Base-by-base conservation (phyloP, 2,113 vertebrate genomes). In the Stomatorhinus ivindoensis region DNA sequence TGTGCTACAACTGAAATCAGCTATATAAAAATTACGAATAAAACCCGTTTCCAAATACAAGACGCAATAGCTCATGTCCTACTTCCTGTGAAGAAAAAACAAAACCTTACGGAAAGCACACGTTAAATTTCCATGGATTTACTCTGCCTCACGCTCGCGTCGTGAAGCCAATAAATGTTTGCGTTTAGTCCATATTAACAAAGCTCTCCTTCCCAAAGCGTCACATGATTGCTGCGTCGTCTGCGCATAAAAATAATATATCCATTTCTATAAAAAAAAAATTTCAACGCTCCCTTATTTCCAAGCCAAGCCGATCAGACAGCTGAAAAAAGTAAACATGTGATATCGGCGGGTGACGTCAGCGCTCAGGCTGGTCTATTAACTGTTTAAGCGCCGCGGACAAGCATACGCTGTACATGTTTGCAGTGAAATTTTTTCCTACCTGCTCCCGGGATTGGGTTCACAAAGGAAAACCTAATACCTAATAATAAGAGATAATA, bases 91-190 rank as follows among this genome's bases (percentile, higher is more conserved):
- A 48, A 44, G 50, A 88, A 90, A 89, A 21, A 13, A 44, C 17
- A 69, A 84, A 88, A 44, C 19, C 19, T 55, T 80, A 83, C 39
- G 86, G 69, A 47, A 24, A 47, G 82, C 84, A 6, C 89, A 91
- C 91, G 51, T 47, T 58, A 69, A 87, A 89, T 89, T 92, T 91
- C 92, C 51, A 80, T 80, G 44, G 46, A 21, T 91, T 92, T 94
- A 80, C 87, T 69, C 47, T 11, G 89, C 50, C 50, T 94, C 95
- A 96, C 94, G 4, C n/a, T 93, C 58, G 51, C 76, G 58, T 2
- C 24, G 42, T 86, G 58, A 53, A n/a, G 39, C 65, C 87, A 31
- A 51, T 42, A 65, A 80, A n/a, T 47, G 7, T 83, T 11, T 76
- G 24, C 90, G 82, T 69, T 50, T 51, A 88, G 39, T 39, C 76